Evolutionary conservation across 2,113 vertebrate genomes (phyloP).

Genomic region (Rostratula benghalensis): DNA sequence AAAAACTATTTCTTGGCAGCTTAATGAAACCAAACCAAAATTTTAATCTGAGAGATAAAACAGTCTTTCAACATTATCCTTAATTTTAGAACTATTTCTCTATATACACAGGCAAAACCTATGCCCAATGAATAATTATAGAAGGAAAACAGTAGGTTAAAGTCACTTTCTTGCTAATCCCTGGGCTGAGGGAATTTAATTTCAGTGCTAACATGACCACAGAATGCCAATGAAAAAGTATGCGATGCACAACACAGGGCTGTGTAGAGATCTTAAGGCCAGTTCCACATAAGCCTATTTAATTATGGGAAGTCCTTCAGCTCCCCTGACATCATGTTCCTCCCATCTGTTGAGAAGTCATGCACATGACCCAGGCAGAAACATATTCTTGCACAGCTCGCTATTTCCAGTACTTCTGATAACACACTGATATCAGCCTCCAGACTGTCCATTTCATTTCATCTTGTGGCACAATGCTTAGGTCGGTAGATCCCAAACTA

Average conservation of each 20-base stretch:
- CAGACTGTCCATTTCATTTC: not conserved
- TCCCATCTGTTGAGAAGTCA: not conserved
- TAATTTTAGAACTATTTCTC: not conserved
- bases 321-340: rapidly evolving
- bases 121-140: not conserved
- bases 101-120: not conserved
- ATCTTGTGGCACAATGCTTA: not conserved
- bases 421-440: not conserved
- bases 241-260: rapidly evolving
- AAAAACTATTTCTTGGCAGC: not conserved
- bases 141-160: not conserved
- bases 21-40: not conserved
- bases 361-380: not conserved
- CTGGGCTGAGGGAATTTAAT: not conserved
- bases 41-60: not conserved
- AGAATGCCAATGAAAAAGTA: not conserved
- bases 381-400: not conserved
- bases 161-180: not conserved
- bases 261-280: not conserved
- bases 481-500: not conserved
- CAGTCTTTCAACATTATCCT: not conserved
- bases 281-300: not conserved
- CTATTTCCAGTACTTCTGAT: not conserved
- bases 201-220: not conserved
- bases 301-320: not conserved